These are phyloP conservation scores for Periplaneta americana DNA, from an alignment of 1,140 invertebrate species.

Conservation along the genomic window DNA sequence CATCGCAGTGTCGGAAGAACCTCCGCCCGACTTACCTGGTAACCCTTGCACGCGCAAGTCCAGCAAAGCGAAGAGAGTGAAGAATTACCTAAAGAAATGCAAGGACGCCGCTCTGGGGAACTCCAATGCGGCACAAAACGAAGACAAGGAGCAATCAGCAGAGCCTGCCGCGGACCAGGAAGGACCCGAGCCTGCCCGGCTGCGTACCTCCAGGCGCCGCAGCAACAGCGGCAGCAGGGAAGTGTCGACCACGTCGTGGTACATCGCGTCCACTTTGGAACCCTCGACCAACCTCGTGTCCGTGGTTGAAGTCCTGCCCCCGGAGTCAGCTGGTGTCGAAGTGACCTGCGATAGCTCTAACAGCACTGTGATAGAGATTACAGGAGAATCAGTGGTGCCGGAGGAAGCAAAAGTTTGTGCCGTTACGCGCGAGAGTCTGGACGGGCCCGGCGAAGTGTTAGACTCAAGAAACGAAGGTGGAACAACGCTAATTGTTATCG, in stretches of 20 bases:
- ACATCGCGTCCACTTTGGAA: slow-evolving; percentile 24
- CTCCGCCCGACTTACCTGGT: neutral
- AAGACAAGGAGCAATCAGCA: neutral
- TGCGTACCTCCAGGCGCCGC: neutral
- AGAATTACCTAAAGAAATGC: slow-evolving; percentile 42
- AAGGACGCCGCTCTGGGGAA: slow-evolving; percentile 32
- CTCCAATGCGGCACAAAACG: neutral
- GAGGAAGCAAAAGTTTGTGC: neutral
- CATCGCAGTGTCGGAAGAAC: neutral
- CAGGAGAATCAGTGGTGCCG: neutral
- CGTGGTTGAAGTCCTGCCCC: neutral
- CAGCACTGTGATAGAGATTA: neutral
- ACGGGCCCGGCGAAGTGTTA: neutral
- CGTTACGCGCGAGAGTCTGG: too few species aligned
- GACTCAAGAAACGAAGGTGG: slow-evolving; percentile 9
- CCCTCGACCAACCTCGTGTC: neutral
- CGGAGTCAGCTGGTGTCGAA: neutral
- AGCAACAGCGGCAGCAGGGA: neutral
- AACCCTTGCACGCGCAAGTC: slow-evolving; percentile 5
- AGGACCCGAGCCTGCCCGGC: neutral
- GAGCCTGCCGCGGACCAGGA: neutral
- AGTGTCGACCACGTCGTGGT: slow-evolving; percentile 34
- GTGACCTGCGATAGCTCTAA: neutral
- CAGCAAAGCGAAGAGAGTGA: slow-evolving; percentile 42
- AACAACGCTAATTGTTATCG: neutral